Base-by-base conservation (phyloP, 2,113 vertebrate species). In the Saccopteryx leptura region DNA sequence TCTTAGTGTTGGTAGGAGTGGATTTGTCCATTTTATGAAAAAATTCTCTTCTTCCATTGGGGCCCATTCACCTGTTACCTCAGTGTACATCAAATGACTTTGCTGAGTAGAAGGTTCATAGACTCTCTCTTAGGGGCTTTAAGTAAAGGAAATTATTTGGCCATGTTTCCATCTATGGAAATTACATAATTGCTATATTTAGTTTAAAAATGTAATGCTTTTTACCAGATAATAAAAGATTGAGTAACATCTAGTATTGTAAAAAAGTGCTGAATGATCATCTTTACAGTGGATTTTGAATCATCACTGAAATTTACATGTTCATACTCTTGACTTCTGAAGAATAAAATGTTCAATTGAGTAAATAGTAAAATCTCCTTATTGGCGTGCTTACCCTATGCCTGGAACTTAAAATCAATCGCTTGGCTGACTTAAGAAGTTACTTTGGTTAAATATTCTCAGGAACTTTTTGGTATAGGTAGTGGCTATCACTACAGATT, bases 221-320 rank as follows among this genome's bases (percentile, higher is more conserved):
- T 61, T 48, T 94, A 26, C 2, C 11, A 90, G 14, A 21, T 89
- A 90, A n/a, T 83, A 86, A 82, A 89, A 95, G 58, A 60, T 75
- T 88, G 74, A 86, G 52, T 69, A 82, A 54, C 31, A 56, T 72
- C 15, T 72, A 12, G 28, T 88, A 68, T 86, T 72, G 13, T 48
- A 24, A 58, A 78, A 85, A 90, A 75, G 58, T 78, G 9, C 39
- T 56, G 33, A 74, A 84, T 61, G 66, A 24, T 61, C 3, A 80
- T 31, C 15, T 90, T 93, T 85, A 50, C 8, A 94, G 7, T 94
- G 63, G 63, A 61, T 78, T 96, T 94, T 81, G 78, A 68, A 15
- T 82, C 23, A 58, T 50, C 52, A 71, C 72, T 94, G n/a, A 39
- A 39, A 68, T 61, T 28, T 75, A 84, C 21, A 76, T 56, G 87